Evolutionary conservation across 2,113 vertebrate species (phyloP).

Genomic region (Corythoichthys haematopterus): DNA sequence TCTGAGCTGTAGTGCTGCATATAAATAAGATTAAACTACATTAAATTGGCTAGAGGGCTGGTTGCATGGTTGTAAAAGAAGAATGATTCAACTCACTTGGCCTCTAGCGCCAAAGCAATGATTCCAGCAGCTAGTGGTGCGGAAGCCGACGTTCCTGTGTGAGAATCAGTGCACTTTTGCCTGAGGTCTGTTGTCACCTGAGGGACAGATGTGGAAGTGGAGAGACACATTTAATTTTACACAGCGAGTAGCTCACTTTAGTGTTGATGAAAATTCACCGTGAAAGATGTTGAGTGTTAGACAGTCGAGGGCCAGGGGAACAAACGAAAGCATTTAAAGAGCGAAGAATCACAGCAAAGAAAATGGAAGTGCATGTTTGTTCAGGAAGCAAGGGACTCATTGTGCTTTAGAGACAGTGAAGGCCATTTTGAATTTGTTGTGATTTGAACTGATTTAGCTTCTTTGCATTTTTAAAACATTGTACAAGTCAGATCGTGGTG

Average conservation of each 20-base stretch:
- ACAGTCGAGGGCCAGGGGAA: background rate
- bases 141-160: slow-evolving; percentile 72
- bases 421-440: background rate
- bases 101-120: slow-evolving; percentile 71
- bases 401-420: background rate
- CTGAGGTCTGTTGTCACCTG: slow-evolving; percentile 75
- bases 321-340: slow-evolving; percentile 19
- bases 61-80: background rate
- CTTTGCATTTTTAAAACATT: background rate
- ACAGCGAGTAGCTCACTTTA: slow-evolving; percentile 20
- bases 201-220: slow-evolving; percentile 19
- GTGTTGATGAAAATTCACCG: slow-evolving; percentile 16
- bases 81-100: slow-evolving; percentile 64
- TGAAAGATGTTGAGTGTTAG: slow-evolving; percentile 11
- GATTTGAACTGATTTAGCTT: background rate
- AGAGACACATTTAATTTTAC: slow-evolving; percentile 23
- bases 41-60: background rate
- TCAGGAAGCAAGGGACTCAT: slow-evolving; percentile 10
- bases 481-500: background rate
- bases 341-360: slow-evolving; percentile 3
- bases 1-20: background rate
- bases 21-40: background rate
- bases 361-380: slow-evolving; percentile 8
- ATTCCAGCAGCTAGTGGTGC: slow-evolving; percentile 73
- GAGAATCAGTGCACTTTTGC: slow-evolving; percentile 73